Evolutionary conservation across 2,888 invertebrate genomes (phyloP).

Genomic region (Parnassius smintheus): DNA sequence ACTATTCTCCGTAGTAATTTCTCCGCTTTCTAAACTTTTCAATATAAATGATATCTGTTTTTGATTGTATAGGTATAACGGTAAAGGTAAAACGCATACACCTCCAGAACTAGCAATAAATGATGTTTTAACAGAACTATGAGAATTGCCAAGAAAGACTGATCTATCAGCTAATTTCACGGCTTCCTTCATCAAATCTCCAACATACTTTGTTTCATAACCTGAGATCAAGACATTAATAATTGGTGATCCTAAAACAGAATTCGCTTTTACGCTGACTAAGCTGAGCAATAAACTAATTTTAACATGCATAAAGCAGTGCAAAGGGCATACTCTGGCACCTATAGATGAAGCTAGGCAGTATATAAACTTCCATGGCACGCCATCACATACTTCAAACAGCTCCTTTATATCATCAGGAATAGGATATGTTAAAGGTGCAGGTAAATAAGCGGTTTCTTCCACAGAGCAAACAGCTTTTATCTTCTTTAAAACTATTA

Average conservation of each 20-base stretch:
- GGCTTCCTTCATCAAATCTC: slow-evolving; percentile 58
- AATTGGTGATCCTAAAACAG: slow-evolving; percentile 48
- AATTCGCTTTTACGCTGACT: slow-evolving; percentile 60
- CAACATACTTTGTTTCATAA: slow-evolving; percentile 57
- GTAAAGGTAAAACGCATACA: slow-evolving; percentile 58
- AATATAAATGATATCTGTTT: slow-evolving; percentile 53
- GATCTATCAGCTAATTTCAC: slow-evolving; percentile 54
- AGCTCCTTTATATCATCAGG: slow-evolving; percentile 55
- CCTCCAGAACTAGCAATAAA: slow-evolving; percentile 60
- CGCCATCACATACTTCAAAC: slow-evolving; percentile 49
- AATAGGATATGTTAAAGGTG: slow-evolving; percentile 47
- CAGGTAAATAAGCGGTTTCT: slow-evolving; percentile 40
- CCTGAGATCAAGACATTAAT: slow-evolving; percentile 62
- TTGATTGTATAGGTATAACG: slow-evolving; percentile 61
- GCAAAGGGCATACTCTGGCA: slow-evolving; percentile 56
- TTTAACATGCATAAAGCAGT: slow-evolving; percentile 70
- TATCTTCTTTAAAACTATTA: slow-evolving; percentile 50
- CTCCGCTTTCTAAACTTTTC: slow-evolving; percentile 57
- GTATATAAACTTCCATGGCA: slow-evolving; percentile 70
- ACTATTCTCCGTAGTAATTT: slow-evolving; percentile 45
- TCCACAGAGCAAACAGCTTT: slow-evolving; percentile 58
- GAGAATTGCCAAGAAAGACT: slow-evolving; percentile 48
- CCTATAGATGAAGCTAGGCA: slow-evolving; percentile 67
- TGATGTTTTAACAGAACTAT: slow-evolving; percentile 46
- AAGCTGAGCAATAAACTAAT: slow-evolving; percentile 65